Evolutionary conservation across 2,797 vertebrate genomes (phyloP).

Genomic region (Spinibarbus caldwelli): DNA sequence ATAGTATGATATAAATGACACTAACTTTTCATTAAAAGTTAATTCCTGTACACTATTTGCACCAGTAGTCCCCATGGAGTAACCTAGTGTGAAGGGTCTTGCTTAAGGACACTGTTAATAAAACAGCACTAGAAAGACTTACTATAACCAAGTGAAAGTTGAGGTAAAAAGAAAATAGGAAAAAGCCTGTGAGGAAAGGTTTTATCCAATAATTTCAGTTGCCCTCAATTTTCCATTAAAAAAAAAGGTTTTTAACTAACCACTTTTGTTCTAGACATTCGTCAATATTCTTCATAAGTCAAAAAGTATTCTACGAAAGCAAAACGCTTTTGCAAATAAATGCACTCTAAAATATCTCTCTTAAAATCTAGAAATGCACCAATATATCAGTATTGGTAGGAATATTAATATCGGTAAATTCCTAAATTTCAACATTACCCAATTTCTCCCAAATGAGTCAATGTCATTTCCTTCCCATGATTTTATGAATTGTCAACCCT

Average conservation of each 20-base stretch:
- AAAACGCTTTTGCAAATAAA: neutral
- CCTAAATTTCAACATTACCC: no score
- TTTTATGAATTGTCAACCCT: neutral
- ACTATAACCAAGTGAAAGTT: neutral
- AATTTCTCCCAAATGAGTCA: neutral
- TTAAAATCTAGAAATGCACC: neutral
- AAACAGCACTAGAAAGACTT: neutral
- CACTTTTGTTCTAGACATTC: neutral
- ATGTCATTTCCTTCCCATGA: neutral
- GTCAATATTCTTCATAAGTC: neutral
- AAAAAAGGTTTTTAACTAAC: no score
- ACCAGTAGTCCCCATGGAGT: neutral
- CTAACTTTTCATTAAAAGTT: neutral
- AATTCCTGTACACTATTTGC: neutral
- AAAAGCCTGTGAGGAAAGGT: neutral
- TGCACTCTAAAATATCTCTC: neutral
- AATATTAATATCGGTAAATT: neutral
- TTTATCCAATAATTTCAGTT: neutral
- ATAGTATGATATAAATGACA: neutral
- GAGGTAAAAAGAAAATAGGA: neutral
- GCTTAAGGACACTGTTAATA: neutral
- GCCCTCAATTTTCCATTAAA: no score
- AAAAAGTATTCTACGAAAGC: neutral
- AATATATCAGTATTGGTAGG: neutral
- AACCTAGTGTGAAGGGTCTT: neutral